Evolutionary conservation across 1,140 invertebrate species (phyloP).

Genomic region (Hirudo medicinalis): DNA sequence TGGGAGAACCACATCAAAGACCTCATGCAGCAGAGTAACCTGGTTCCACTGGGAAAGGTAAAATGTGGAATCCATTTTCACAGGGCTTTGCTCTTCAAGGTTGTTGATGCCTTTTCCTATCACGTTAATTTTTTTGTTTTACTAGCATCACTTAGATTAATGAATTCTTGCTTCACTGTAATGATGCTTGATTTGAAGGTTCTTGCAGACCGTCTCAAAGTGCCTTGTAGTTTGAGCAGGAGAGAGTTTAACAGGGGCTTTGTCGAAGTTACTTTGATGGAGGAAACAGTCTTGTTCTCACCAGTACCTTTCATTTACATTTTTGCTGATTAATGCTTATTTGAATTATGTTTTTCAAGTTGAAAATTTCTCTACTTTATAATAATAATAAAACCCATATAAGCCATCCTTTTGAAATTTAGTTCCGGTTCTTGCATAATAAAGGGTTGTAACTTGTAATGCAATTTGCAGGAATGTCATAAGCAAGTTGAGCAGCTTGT

Average conservation of each 20-base stretch:
- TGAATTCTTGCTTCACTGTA: too few relatives aligned
- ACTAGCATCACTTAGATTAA: too few relatives aligned
- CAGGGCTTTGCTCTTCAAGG: neutral
- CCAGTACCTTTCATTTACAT: neutral
- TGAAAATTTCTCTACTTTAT: too few relatives aligned
- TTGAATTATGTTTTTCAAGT: neutral
- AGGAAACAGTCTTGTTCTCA: neutral
- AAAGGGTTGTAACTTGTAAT: too few relatives aligned
- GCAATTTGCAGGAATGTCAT: too few relatives aligned
- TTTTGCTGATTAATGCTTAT: neutral
- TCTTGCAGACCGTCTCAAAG: neutral
- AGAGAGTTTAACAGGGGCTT: neutral
- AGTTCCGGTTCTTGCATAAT: too few relatives aligned
- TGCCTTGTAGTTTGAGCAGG: neutral
- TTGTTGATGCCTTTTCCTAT: too few relatives aligned
- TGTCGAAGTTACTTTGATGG: neutral
- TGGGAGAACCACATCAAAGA: neutral
- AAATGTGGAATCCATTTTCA: neutral
- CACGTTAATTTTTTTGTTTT: too few relatives aligned
- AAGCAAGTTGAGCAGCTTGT: too few relatives aligned
- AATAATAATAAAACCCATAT: too few relatives aligned
- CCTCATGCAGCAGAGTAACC: constrained; percentile 1
- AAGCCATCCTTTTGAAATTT: too few relatives aligned
- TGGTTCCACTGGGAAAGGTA: neutral
- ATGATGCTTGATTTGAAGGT: constrained; percentile 5